Evolutionary conservation across 2,113 vertebrate species (phyloP), one percentile per base, ranked within the genome.

Genomic region (Carassius carassius): DNA sequence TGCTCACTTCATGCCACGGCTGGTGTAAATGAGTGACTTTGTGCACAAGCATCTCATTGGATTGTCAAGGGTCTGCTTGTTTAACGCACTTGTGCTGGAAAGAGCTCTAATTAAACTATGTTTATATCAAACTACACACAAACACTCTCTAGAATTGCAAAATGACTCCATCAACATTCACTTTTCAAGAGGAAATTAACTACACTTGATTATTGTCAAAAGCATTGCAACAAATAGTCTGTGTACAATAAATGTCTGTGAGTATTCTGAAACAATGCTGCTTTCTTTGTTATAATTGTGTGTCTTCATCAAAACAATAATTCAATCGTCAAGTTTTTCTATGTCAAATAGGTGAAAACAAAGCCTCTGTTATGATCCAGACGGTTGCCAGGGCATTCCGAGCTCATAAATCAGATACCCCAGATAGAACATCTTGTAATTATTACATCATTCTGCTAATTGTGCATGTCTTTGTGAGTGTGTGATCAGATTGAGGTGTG

Each of bases 21-120:
- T 56, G 19, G 19, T 78, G 49, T 32, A 37, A 35, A 58, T 2
- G 4, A 13, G 29, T 12, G 23, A 32, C 25, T 35, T 0, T 76
- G 49, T 47, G 16, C 8, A 74, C 10, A 6, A 1, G 44, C 6
- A 67, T 44, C 44, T 44, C 9, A 44, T 44, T 0, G 44, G 44
- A 44, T 58, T 54, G 76, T 87, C n/a, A 78, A 81, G 44, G 56
- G 77, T 65, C 32, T 58, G 69, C 49, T 87, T 84, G 79, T 60
- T 44, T 84, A 84, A 84, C 49, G 32, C 82, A 75, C 76, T 76
- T 69, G n/a, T 47, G 35, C 58, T 47, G 3, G 3, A 32, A 49
- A 86, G 82, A 67, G 69, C 4, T 84, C 56, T 25, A 79, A 70
- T 83, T 82, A 32, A 83, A 78, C n/a, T n/a, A n/a, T n/a, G n/a